Evolutionary conservation across 2,888 invertebrate genomes (phyloP), one percentile per base, ranked within the genome.

Genomic region (Watsonalla cultraria): DNA sequence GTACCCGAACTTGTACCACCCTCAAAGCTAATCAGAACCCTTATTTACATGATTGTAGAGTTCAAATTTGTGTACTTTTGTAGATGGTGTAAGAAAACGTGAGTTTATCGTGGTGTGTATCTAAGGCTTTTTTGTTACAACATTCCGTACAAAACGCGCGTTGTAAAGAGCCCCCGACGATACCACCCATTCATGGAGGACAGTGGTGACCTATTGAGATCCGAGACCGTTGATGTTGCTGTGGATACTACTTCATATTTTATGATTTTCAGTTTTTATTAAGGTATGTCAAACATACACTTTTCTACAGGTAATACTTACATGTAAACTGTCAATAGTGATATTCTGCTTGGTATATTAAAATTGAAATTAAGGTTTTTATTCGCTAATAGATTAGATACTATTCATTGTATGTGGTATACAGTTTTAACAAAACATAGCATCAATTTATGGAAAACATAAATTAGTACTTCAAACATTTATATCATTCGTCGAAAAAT

Each of bases 61-160:
- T 68, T 53, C 39, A 76, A 54, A 67, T 54, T 79, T 8, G 47
- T 53, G 51, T 54, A 33, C 11, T 42, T 39, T 9, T 11, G 34
- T 46, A 9, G 15, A 62, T 51, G 45, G 45, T 54, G 70, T 61
- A 57, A 48, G 80, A 62, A 81, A 74, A 78, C 69, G 64, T 64
- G 72, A 70, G 69, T 69, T 76, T 80, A 82, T 82, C 80, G 72
- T 82, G 78, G 82, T 87, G 86, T 86, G 86, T 88, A 85, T 86
- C 86, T 86, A 82, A 87, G 76, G 84, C 81, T 84, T 90, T 89
- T 90, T 90, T 90, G 88, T 90, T 81, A 86, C 82, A 82, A 76
- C 90, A 90, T 90, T 90, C 90, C 90, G 79, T 81, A 90, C 90
- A 89, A 90, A 90, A 89, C 86, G 87, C 83, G 82, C 82, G 86